Percentiles rank a stretch among this genome's conserved stretches.
Conservation (phyloP, 2,888 invertebrate genomes). For the Microchrysa polita region DNA sequence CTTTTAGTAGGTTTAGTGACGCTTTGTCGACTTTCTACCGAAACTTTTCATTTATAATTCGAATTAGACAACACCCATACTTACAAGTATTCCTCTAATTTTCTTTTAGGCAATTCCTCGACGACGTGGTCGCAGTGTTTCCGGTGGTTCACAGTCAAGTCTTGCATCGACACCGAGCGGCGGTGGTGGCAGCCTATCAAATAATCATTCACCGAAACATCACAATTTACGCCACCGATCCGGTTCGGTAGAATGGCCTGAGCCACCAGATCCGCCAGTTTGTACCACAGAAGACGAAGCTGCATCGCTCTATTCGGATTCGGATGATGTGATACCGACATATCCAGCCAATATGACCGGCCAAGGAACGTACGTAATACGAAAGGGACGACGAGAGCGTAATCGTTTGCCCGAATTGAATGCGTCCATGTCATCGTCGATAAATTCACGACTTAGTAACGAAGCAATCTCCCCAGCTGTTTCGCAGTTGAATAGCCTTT, state of each 20-base stretch:
- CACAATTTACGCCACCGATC: conserved; percentile 46
- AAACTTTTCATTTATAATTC: too few species aligned
- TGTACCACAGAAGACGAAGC: conserved; percentile 74
- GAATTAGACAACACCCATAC: not conserved
- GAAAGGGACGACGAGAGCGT: conserved; percentile 76
- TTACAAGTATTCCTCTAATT: conserved; percentile 9
- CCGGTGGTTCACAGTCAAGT: conserved; percentile 71
- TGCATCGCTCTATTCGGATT: conserved; percentile 76
- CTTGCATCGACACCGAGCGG: conserved; percentile 74
- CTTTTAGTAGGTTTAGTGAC: not conserved
- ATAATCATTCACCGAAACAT: conserved; percentile 48
- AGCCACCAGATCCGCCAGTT: conserved; percentile 73
- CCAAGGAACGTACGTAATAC: conserved; percentile 82
- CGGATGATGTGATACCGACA: conserved; percentile 56
- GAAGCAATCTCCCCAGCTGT: conserved; percentile 59
- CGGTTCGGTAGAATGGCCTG: conserved; percentile 71
- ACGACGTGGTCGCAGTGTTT: conserved; percentile 68
- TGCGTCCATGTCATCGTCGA: conserved; percentile 64
- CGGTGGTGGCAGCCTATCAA: conserved; percentile 48
- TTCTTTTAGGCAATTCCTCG: conserved; percentile 68
- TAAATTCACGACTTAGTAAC: conserved; percentile 72
- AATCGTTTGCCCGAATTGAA: conserved; percentile 70
- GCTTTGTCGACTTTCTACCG: too few species aligned
- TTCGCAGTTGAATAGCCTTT: conserved; percentile 68
- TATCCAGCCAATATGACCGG: conserved; percentile 65